Evolutionary conservation across 35 echinoderm and acorn worm species (phyloP), one percentile per base, ranked within the genome.

Genomic region (Amphiura filiformis): DNA sequence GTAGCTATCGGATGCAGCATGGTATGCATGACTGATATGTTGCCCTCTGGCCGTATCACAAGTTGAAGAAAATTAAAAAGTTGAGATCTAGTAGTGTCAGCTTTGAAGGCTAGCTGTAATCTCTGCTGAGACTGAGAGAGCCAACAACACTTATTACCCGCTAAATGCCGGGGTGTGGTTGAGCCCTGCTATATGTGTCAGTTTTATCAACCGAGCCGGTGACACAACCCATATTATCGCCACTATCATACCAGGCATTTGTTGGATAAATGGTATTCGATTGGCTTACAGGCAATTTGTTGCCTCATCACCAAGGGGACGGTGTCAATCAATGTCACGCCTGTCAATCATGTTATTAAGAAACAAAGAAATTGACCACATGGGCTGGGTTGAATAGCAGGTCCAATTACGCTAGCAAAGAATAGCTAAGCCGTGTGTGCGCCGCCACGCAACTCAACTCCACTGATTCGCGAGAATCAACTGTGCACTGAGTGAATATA

Each of bases 241-340:
- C 87, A 80, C 91, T 91, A 98, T 98, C 96, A 94, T 92, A 88
- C 82, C 81, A 42, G 83, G 92, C 92, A 94, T 98, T 98, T 91
- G 96, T 91, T 92, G 82, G 82, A 92, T 98, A 94, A 98, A 94
- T 98, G 92, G 89, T 91, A 89, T 98, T 94, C 96, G 96, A 94
- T 98, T 98, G 96, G 96, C 96, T 98, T 94, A 98, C 84, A 85
- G 88, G 86, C 86, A 98, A 94, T 89, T 94, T 93, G 96, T 98
- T 94, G 90, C 90, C 83, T 87, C 86, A 87, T 98, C 81, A 80
- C 89, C 92, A 84, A 89, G 91, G 96, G 37, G 90, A 98, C 92
- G 11, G 30, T 90, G 96, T 94, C 96, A 98, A 98, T 98, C 96
- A 98, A 84, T 87, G 93, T 94, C 90, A 86, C 61, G 75, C 41